Conservation (phyloP, 2,888 invertebrate species). For the Sinotaia quadrata region DNA sequence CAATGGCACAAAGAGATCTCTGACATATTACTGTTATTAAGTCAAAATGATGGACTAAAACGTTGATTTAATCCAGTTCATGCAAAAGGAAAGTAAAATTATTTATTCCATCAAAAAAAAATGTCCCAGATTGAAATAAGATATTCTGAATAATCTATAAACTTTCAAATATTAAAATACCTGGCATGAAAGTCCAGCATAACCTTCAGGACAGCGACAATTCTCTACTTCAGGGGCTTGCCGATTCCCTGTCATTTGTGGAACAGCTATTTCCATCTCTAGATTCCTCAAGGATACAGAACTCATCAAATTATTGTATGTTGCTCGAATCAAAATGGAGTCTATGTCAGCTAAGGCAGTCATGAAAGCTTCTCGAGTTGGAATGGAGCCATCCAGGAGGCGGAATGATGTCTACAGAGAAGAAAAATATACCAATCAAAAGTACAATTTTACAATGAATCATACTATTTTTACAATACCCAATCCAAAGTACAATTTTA, state of each 20-base stretch:
- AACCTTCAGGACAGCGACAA: conserved; percentile 64
- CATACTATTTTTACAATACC: too few species aligned
- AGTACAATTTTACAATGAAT: too few species aligned
- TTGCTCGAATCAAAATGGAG: conserved; percentile 79
- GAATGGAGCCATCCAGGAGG: conserved; percentile 54
- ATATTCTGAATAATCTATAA: neutral
- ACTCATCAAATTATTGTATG: conserved; percentile 78
- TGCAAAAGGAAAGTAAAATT: too few species aligned
- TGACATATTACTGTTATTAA: too few species aligned
- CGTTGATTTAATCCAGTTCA: too few species aligned
- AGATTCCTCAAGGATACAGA: conserved; percentile 74
- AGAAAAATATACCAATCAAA: too few species aligned
- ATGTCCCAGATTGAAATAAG: neutral
- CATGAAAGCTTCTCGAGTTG: conserved; percentile 64
- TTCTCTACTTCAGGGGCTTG: conserved; percentile 62
- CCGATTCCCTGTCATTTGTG: conserved; percentile 46
- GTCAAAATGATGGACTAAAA: too few species aligned
- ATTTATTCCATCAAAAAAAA: too few species aligned
- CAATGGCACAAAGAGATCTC: too few species aligned
- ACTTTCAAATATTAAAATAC: conserved; percentile 24
- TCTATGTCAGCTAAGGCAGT: conserved; percentile 66
- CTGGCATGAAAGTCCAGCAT: conserved; percentile 64
- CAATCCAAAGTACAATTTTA: too few species aligned
- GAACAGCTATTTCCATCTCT: conserved; percentile 60
- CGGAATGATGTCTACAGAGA: conserved; percentile 22